phyloP scores from a whole-genome alignment of 1,140 invertebrate species.

The Stegodyphus dumicola region DNA sequence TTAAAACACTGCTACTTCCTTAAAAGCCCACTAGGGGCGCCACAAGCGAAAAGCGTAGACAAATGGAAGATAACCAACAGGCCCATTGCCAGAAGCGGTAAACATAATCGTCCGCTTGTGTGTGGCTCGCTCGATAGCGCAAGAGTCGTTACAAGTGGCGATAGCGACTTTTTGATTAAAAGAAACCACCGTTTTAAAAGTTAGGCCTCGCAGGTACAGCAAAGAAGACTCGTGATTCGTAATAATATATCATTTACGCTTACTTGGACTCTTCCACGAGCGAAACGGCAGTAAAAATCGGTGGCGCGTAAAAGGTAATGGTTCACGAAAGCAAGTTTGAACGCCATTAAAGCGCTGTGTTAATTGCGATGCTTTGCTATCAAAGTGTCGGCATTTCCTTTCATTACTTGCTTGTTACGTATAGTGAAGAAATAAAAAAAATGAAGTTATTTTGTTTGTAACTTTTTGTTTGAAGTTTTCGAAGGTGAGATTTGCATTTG shows the following conservation, averaged over 20 bases:
- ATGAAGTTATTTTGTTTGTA: not conserved
- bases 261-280: constrained; percentile 30
- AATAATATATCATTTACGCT: constrained; percentile 55
- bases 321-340: constrained; percentile 49
- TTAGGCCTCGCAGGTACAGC: constrained; percentile 1
- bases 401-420: constrained; percentile 30
- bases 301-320: constrained; percentile 48
- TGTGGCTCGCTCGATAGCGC: constrained; percentile 25
- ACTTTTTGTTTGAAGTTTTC: not conserved
- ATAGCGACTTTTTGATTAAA: constrained; percentile 54
- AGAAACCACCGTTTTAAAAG: constrained; percentile 43
- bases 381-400: constrained; percentile 33
- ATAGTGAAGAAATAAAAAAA: not conserved
- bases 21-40: constrained; percentile 46
- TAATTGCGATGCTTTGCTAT: constrained; percentile 50
- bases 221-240: constrained; percentile 37
- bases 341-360: constrained; percentile 42
- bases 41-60: constrained; percentile 15
- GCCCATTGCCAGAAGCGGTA: constrained; percentile 44
- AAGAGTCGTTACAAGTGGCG: constrained; percentile 27
- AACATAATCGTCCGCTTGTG: constrained; percentile 41
- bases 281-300: constrained; percentile 47
- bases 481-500: constrained; percentile 22
- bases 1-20: constrained; percentile 46
- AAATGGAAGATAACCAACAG: constrained; percentile 45